A percentile compares a stretch with the other conserved stretches of the same genome.
Evolutionary conservation across 2,113 vertebrate genomes (phyloP).

Genomic region (Propithecus coquereli): DNA sequence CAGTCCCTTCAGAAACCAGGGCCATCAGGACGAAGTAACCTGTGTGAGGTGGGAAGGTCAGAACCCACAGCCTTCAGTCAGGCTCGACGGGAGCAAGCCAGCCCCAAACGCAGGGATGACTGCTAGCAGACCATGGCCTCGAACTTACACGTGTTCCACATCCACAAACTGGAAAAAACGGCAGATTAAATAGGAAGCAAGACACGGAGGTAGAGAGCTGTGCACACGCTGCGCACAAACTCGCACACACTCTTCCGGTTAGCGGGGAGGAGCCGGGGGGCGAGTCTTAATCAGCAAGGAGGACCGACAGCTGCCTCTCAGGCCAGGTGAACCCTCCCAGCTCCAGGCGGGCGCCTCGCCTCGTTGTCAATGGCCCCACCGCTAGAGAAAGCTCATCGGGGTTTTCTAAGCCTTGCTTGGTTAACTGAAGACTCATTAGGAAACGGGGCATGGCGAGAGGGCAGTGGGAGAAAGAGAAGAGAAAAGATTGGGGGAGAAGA

Average conservation of each 20-base stretch:
- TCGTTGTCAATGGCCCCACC: background rate
- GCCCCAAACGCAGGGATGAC: constrained; percentile 15
- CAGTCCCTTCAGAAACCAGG: background rate
- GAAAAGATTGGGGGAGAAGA: background rate
- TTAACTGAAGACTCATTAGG: background rate
- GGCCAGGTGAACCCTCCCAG: constrained; percentile 33
- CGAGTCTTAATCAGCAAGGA: constrained; percentile 65
- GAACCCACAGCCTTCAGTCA: constrained; percentile 2
- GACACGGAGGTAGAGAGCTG: constrained; percentile 62
- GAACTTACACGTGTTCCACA: constrained; percentile 57
- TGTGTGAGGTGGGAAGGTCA: background rate
- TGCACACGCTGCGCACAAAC: background rate
- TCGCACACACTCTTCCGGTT: constrained; percentile 42
- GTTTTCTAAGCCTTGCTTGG: background rate
- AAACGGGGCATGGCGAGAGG: background rate
- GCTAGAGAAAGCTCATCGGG: background rate
- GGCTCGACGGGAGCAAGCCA: background rate
- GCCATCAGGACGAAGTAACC: background rate
- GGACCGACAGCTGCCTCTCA: background rate
- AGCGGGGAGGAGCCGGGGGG: constrained; percentile 59
- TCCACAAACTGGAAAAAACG: constrained; percentile 61
- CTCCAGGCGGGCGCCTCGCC: background rate
- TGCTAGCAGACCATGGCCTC: constrained; percentile 43
- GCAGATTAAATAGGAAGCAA: constrained; percentile 67
- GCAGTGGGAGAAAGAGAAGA: background rate